A percentile compares a stretch with the other conserved stretches of the same genome.
Conservation (phyloP, 2,888 invertebrate genomes). For the Hyppa rectilinea region DNA sequence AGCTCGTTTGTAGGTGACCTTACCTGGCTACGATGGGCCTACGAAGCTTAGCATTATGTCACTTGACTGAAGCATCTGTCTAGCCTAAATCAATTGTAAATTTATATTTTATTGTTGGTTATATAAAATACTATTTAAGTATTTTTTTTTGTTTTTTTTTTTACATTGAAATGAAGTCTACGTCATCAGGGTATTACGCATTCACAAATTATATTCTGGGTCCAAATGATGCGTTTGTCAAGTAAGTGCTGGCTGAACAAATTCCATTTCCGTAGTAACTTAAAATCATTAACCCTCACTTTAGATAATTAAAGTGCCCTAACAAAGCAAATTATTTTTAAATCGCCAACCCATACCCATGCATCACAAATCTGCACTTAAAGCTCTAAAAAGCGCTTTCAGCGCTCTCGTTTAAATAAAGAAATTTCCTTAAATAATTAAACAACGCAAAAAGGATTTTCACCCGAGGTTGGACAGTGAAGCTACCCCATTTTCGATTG, state of each 20-base stretch:
- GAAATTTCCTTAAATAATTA: conserved; percentile 89
- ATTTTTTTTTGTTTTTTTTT: background rate
- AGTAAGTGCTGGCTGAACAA: background rate
- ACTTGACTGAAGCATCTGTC: background rate
- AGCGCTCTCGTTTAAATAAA: conserved; percentile 86
- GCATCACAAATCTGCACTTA: conserved; percentile 66
- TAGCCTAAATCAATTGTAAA: background rate
- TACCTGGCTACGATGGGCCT: conserved; percentile 38
- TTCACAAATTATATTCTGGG: conserved; percentile 22
- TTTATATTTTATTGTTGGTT: background rate
- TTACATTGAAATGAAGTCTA: background rate
- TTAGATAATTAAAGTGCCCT: background rate
- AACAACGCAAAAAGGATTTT: conserved; percentile 89
- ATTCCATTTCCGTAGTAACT: conserved; percentile 15
- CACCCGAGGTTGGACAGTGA: conserved; percentile 87
- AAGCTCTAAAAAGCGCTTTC: conserved; percentile 74
- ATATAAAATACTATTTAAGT: background rate
- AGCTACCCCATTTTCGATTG: conserved; percentile 87
- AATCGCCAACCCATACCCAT: conserved; percentile 39
- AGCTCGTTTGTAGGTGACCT: conserved; percentile 35
- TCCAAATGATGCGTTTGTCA: conserved; percentile 3
- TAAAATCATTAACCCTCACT: background rate
- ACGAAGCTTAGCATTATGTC: conserved; percentile 22
- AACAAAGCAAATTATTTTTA: conserved; percentile 41
- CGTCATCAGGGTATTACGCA: background rate